Percentiles rank a stretch among this genome's conserved stretches.
These are phyloP conservation scores for Arnoldichthys spilopterus DNA, from an alignment of 2,797 vertebrate species.

Conservation along the genomic window DNA sequence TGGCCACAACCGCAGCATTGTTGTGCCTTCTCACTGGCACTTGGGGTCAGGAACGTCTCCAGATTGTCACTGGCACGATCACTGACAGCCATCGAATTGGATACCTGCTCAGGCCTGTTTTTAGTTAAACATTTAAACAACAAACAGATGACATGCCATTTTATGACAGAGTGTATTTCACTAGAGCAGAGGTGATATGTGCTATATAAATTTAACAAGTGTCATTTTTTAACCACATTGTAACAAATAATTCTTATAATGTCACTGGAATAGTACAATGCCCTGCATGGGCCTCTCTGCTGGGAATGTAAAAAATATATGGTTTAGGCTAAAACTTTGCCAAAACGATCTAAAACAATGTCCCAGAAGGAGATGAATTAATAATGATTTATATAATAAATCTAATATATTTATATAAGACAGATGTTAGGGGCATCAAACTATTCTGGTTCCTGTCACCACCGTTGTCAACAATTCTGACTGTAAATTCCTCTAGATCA, in stretches of 20 bases:
- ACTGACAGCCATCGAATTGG: background rate
- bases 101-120: background rate
- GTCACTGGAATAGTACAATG: background rate
- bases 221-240: background rate
- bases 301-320: too few relatives aligned
- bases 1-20: conserved; percentile 20
- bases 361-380: too few relatives aligned
- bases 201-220: background rate
- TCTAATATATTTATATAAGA: too few relatives aligned
- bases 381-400: too few relatives aligned
- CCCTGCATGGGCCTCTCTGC: too few relatives aligned
- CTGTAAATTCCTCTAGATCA: too few relatives aligned
- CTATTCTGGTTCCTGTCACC: too few relatives aligned
- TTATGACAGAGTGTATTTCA: background rate
- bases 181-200: background rate
- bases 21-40: background rate
- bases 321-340: too few relatives aligned
- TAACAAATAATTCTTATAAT: background rate
- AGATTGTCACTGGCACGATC: background rate
- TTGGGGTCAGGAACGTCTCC: background rate
- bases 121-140: background rate
- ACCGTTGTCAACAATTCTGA: too few relatives aligned
- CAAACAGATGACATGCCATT: background rate
- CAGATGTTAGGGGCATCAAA: too few relatives aligned
- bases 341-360: too few relatives aligned